Base-by-base conservation (phyloP, 1,140 invertebrate species). In the Calephelis nemesis region DNA sequence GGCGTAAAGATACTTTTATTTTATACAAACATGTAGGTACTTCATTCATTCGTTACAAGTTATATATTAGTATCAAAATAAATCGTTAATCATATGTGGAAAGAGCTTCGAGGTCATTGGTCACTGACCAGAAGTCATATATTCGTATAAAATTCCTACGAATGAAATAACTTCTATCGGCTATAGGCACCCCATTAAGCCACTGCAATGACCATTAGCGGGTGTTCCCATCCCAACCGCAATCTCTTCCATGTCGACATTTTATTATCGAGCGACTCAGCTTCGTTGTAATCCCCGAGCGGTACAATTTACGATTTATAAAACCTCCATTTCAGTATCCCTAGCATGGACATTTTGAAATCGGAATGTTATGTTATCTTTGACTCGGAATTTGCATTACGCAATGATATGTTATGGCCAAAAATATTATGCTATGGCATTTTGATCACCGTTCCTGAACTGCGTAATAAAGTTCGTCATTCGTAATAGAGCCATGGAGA, bases 181-280 rank as follows among this genome's bases (percentile, higher is more conserved):
- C 68, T 66, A 83, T 78, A 81, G 75, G 76, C 77, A 78, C 75
- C 71, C 79, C 73, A 82, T 82, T 84, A 81, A 77, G 74, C 62
- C 62, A 68, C 65, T 74, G 72, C 71, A 77, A 78, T 66, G 69
- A 74, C 73, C 78, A 82, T 83, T 80, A 83, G 77, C 73, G 65
- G 69, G 70, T 54, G 69, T 68, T 58, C 67, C 71, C 60, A 49
- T 65, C 69, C 74, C 74, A 68, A 60, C 75, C 74, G 68, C 79
- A 82, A 80, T 79, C 75, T 81, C 79, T 79, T 77, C 75, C 70
- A 75, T 75, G 77, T 78, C 80, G 80, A 79, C 77, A 79, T 83
- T 85, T 85, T 83, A 84, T 83, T 84, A 82, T 82, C 79, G 76
- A 75, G 71, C 68, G 72, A 84, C 73, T 81, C 75, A 77, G 74